Base-by-base conservation (phyloP, 2,113 vertebrate species). In the Lathamus discolor region DNA sequence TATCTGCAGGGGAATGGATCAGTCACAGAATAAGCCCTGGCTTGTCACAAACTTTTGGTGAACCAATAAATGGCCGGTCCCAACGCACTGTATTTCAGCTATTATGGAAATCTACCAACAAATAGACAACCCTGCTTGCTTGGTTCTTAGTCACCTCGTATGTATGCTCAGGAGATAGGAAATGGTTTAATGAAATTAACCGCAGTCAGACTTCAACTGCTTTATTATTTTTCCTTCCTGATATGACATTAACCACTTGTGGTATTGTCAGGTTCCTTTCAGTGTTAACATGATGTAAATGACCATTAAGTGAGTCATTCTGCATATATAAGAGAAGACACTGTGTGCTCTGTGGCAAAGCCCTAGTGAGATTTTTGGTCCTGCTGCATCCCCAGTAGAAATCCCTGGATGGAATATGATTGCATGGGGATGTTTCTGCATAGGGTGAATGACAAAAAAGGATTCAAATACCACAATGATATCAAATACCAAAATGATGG, bases 41-140 rank as follows among this genome's bases (percentile, higher is more conserved):
- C 95, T 94, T 95, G 93, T 88, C 77, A 54, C 64, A 92, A 35
- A 84, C 79, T 91, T 90, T 29, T 84, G 37, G n/a, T 86, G 70
- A 92, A 69, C 72, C 57, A 87, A 44, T 82, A 90, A 89, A 77
- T 54, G 54, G 51, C 74, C 79, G 39, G 44, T 77, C 85, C 83
- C 49, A 91, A 77, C 2, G 22, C 59, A 88, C n/a, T 41, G 41
- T 67, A 31, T 51, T 63, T 49, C 64, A 93, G 49, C 39, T 77
- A 11, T 83, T 82, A 61, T 77, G 88, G 66, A 95, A 80, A 80
- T 57, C 62, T 77, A 31, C 24, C 57, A 88, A 37, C 68, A 94
- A 82, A 92, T 1, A 88, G 44, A 78, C 27, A 88, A 41, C 16
- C 8, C 3, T 10, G 9, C 16, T 81, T 79, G 23, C 31, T 63